Evolutionary conservation across 2,888 invertebrate species (phyloP).

Genomic region (Geotrupes spiniger): DNA sequence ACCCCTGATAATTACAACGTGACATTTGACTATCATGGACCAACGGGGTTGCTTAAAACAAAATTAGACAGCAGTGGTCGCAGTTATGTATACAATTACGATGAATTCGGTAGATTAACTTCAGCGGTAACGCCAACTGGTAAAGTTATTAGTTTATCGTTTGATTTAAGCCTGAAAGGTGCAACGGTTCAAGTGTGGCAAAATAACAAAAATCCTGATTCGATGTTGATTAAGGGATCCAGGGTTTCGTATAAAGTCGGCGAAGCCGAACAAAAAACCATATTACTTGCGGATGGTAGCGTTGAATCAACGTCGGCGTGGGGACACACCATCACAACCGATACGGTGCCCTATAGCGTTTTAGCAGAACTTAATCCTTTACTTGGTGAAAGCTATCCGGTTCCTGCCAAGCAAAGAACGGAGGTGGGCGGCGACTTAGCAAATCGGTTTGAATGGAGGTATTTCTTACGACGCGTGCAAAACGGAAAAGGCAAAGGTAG

Average conservation of each 20-base stretch:
- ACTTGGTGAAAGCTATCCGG: conserved; percentile 87
- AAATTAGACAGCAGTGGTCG: conserved; percentile 87
- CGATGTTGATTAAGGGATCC: conserved; percentile 84
- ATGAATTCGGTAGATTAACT: conserved; percentile 88
- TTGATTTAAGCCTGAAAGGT: conserved; percentile 87
- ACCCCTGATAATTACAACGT: conserved; percentile 93
- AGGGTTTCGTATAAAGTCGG: conserved; percentile 80
- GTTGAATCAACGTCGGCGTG: conserved; percentile 79
- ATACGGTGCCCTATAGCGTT: conserved; percentile 87
- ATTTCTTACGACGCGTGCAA: conserved; percentile 77
- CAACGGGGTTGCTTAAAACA: conserved; percentile 83
- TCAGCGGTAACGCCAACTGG: conserved; percentile 95
- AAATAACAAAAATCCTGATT: conserved; percentile 77
- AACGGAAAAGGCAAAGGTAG: conserved; percentile 58
- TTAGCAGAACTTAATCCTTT: conserved; percentile 85
- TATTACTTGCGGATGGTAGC: conserved; percentile 78
- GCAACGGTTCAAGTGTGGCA: conserved; percentile 83
- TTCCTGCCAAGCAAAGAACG: conserved; percentile 85
- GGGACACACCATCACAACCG: conserved; percentile 85
- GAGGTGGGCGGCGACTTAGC: conserved; percentile 88
- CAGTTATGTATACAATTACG: conserved; percentile 91
- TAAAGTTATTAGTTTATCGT: conserved; percentile 81
- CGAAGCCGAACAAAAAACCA: conserved; percentile 78
- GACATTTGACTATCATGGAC: conserved; percentile 90
- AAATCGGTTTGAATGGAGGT: conserved; percentile 94